Percentiles rank a stretch among this genome's conserved stretches.
Conservation (phyloP, 2,888 invertebrate genomes). For the Melanostoma mellinum region DNA sequence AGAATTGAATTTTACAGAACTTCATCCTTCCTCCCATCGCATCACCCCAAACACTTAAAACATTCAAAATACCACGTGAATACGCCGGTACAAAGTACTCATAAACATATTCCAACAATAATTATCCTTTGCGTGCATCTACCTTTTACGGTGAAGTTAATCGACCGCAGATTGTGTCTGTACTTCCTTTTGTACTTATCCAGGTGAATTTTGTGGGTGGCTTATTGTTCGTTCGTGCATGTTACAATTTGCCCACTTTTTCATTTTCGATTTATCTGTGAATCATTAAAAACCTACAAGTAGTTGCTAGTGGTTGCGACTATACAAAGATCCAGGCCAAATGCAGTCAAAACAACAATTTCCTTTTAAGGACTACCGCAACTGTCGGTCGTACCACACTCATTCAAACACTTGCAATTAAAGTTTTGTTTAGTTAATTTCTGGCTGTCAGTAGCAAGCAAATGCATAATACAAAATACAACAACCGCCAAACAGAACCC, state of each 20-base stretch:
- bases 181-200: conserved; percentile 6
- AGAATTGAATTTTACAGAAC: conserved; percentile 9
- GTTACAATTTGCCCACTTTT: neutral
- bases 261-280: conserved; percentile 28
- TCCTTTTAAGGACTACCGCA: neutral
- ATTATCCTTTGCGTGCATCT: conserved; percentile 59
- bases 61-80: neutral
- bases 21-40: neutral
- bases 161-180: conserved; percentile 17
- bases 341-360: conserved; percentile 12
- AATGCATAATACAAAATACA: neutral
- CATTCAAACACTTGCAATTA: conserved; percentile 23
- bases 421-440: conserved; percentile 47
- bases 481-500: neutral
- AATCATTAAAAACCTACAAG: conserved; percentile 51
- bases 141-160: conserved; percentile 10
- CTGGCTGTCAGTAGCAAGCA: conserved; percentile 29
- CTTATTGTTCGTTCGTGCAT: neutral
- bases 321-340: conserved; percentile 26
- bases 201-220: neutral
- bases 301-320: conserved; percentile 31
- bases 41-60: neutral
- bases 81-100: neutral
- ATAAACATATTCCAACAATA: neutral
- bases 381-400: too few relatives aligned